Evolutionary conservation across 2,113 vertebrate species (phyloP), one percentile per base, ranked within the genome.

Genomic region (Eubucco bourcierii): DNA sequence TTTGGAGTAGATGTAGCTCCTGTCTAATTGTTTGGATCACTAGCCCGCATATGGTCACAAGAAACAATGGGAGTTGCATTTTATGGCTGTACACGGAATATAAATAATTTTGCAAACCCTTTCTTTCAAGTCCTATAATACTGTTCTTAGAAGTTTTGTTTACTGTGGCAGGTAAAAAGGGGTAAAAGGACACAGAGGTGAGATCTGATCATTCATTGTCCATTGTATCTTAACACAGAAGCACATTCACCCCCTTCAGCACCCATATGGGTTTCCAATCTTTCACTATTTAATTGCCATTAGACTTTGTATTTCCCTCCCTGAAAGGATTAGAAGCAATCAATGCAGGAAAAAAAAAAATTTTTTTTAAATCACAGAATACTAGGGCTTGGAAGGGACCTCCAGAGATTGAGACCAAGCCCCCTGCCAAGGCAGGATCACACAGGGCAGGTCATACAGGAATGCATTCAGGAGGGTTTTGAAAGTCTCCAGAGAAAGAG

Each of bases 241-340:
- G 44, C 17, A 84, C 9, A 10, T 18, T 55, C 34, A 68, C 16
- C 27, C 23, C 28, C 19, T 65, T 80, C 29, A 34, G 7, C 3
- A 3, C 8, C 50, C 7, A 81, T 56, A 27, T 12, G 9, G 7
- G 16, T 16, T 84, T 88, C 55, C 29, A 75, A 4, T 44, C 64
- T 39, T 70, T 68, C n/a, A 47, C 8, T 78, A 5, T 58, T 88
- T 83, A 65, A n/a, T 39, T 79, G 27, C 1, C 3, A 3, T 61
- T 81, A 52, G 4, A 31, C 1, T 28, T 29, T 16, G 16, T 7
- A 8, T 15, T 1, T 2, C 24, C 18, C 11, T 2, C 11, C 2
- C n/a, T 7, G 3, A 12, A 37, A 53, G 16, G 18, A 63, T 13
- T 46, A 46, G 44, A 46, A 46, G 44, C 44, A 27, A 76, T 34